Evolutionary conservation across 2,888 invertebrate species (phyloP), one percentile per base, ranked within the genome.

Genomic region (Oxycera nigricornis): DNA sequence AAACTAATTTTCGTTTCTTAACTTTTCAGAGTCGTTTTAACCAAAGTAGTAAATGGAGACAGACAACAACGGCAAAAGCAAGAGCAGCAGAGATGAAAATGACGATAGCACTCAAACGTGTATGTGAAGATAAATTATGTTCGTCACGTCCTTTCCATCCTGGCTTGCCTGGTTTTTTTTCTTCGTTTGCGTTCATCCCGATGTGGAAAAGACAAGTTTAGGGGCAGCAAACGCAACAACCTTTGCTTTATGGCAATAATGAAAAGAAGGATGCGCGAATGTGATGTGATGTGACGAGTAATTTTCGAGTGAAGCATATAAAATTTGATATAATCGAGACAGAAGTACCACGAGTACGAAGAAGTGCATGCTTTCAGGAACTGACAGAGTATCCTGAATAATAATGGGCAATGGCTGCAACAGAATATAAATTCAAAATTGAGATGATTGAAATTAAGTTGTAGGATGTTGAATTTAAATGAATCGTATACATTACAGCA

Each of bases 1-100:
- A 76, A 76, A 76, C 76, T 76, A 76, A 76, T 76, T 76, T 76
- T 76, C 76, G 74, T 76, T 76, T 76, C 76, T 76, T 76, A 76
- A 76, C 76, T 76, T 76, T 76, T 74, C 73, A 70, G 74, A 76
- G 76, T 74, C 74, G 73, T 76, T 70, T 73, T 76, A 74, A 73
- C 76, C 76, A 72, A 41, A 72, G 52, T 65, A 39, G 65, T 65
- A 20, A 65, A 41, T 41, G 70, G 31, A 70, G 55, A 31, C 70
- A 52, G 55, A 24, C 65, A 65, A 14, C n/a, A n/a, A n/a, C n/a
- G n/a, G n/a, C n/a, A n/a, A n/a, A 7, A 14, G 14, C 14, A 14
- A 39, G 9, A 24, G 24, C 55, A 24, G 14, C 55, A 22, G 55
- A 22, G 55, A 55, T 24, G 55, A 55, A 55, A 6, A n/a, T 17